Percentiles rank a stretch among this genome's conserved stretches.
Conservation (phyloP, 2,888 invertebrate genomes). For the Griposia aprilina region DNA sequence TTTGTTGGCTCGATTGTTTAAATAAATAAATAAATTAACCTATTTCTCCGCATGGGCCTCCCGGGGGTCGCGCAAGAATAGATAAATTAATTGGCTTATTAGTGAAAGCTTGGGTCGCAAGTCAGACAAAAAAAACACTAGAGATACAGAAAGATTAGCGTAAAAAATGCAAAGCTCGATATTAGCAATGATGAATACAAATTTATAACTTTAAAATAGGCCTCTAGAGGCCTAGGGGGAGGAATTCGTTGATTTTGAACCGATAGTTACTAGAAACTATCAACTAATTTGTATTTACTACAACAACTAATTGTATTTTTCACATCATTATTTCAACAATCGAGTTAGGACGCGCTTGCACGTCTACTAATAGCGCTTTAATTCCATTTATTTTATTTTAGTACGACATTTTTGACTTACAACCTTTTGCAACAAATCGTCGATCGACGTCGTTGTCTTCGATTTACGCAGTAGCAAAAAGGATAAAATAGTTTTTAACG, state of each 20-base stretch:
- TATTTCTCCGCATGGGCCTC: neutral
- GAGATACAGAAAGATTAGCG: neutral
- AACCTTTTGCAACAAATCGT: neutral
- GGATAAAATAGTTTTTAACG: neutral
- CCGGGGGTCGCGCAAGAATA: neutral
- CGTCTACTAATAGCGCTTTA: constrained; percentile 39
- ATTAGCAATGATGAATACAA: neutral
- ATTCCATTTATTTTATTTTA: constrained; percentile 31
- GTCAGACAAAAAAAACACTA: neutral
- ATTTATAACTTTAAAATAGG: neutral
- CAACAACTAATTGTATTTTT: neutral
- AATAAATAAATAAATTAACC: constrained; percentile 3
- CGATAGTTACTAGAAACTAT: neutral
- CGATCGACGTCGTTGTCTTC: neutral
- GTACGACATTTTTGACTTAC: neutral
- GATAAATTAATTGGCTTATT: neutral
- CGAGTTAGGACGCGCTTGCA: constrained; percentile 38
- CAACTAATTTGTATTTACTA: neutral
- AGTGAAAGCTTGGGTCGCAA: neutral
- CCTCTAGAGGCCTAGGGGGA: too few relatives aligned
- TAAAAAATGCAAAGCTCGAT: neutral
- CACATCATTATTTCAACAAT: constrained; percentile 43
- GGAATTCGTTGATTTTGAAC: too few relatives aligned
- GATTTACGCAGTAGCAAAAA: neutral
- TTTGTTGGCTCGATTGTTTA: constrained; percentile 48